Conservation (phyloP, 2,113 vertebrate genomes). For the Puffinus mauretanicus region DNA sequence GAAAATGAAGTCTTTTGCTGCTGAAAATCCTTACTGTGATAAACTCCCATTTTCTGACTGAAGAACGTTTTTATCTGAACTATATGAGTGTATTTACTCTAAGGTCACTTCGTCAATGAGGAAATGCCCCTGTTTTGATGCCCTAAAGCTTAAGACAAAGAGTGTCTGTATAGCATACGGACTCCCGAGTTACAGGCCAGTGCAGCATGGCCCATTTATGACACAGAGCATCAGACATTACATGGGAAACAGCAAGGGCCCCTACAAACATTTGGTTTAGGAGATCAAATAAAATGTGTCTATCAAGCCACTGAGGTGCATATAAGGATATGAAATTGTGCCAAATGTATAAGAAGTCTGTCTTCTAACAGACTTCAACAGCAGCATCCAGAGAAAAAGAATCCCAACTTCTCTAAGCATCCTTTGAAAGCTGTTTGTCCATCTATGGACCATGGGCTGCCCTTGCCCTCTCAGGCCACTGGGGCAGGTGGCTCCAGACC, state of each 20-base stretch:
- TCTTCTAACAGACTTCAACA: not conserved
- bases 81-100: not conserved
- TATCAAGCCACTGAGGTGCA: not conserved
- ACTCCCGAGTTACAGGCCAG: not conserved
- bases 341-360: not conserved
- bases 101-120: not conserved
- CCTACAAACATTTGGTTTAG: not conserved
- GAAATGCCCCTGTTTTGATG: not conserved
- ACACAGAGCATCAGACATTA: not conserved
- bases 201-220: not conserved
- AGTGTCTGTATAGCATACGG: not conserved
- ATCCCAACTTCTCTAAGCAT: not conserved
- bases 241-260: not conserved
- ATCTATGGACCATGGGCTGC: not conserved
- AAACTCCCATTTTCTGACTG: not conserved
- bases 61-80: not conserved
- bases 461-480: not conserved
- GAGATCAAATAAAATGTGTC: not conserved
- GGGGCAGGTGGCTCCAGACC: not conserved
- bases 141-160: not conserved
- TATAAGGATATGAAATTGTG: not conserved
- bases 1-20: not conserved
- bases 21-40: not conserved
- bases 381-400: not conserved
- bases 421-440: not conserved